A percentile compares a stretch with the other conserved stretches of the same genome.
Evolutionary conservation across 2,888 invertebrate genomes (phyloP).

Genomic region (Poecilobothrus nobilitatus): DNA sequence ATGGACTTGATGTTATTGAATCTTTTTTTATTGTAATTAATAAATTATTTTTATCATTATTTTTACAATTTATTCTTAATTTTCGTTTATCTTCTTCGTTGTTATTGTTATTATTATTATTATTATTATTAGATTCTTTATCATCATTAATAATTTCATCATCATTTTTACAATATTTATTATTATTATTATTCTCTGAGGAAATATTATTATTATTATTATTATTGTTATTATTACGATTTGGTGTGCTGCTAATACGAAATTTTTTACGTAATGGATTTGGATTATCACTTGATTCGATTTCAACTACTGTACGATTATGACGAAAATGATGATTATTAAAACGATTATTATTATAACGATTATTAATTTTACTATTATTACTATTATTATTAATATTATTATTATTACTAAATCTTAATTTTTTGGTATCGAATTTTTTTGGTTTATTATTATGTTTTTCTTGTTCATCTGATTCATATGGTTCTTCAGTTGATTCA

Average conservation of each 20-base stretch:
- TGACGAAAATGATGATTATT: slow-evolving; percentile 31
- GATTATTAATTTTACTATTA: slow-evolving; percentile 8
- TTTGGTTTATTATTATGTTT: slow-evolving; percentile 15
- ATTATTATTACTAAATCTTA: background rate
- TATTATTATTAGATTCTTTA: background rate
- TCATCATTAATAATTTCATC: slow-evolving; percentile 11
- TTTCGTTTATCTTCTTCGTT: background rate
- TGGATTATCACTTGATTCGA: slow-evolving; percentile 33
- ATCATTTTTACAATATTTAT: slow-evolving; percentile 13
- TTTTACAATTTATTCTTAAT: background rate
- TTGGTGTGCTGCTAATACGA: slow-evolving; percentile 33
- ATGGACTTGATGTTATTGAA: background rate
- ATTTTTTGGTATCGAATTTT: background rate
- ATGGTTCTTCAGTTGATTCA: slow-evolving; percentile 15
- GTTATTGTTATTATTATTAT: slow-evolving; percentile 16
- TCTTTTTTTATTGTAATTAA: background rate
- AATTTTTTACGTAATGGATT: slow-evolving; percentile 42
- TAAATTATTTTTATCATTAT: background rate
- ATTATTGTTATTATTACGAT: slow-evolving; percentile 14
- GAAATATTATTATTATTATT: slow-evolving; percentile 17
- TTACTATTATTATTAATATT: slow-evolving; percentile 5
- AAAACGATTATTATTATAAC: slow-evolving; percentile 19
- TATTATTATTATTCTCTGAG: slow-evolving; percentile 10
- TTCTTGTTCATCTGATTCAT: slow-evolving; percentile 15
- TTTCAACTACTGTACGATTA: slow-evolving; percentile 29